These are phyloP conservation scores for Astreopora myriophthalma DNA, from an alignment of 64 coral and sea anemone genomes.

Conservation along the genomic window DNA sequence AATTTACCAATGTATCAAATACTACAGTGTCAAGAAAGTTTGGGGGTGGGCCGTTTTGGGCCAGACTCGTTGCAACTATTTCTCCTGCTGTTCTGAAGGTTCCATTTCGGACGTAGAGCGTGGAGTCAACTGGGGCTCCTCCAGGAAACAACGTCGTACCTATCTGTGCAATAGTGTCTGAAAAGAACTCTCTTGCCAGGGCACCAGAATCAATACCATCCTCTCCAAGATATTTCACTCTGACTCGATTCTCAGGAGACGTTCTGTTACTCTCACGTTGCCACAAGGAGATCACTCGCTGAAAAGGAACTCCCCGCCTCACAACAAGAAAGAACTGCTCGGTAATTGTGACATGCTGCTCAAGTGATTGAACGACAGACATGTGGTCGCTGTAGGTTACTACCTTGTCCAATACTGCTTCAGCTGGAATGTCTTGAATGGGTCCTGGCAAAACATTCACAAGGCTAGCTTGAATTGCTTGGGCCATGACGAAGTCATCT, in stretches of 20 bases:
- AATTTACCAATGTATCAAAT: slow-evolving; percentile 24
- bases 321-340: background rate
- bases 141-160: background rate
- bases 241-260: background rate
- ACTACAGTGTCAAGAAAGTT: slow-evolving; percentile 10
- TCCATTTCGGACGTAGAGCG: slow-evolving; percentile 7
- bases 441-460: background rate
- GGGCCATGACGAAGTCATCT: background rate
- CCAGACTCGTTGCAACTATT: slow-evolving; percentile 3
- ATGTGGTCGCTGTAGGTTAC: background rate
- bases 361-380: background rate
- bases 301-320: background rate
- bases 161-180: background rate
- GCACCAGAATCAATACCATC: background rate
- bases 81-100: slow-evolving; percentile 22
- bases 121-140: slow-evolving; percentile 11
- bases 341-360: background rate
- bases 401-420: background rate
- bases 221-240: background rate
- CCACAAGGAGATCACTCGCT: background rate
- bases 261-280: background rate
- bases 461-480: background rate
- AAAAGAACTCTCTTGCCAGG: background rate
- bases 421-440: background rate
- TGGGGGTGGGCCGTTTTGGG: slow-evolving; percentile 14